Conservation (phyloP, 2,797 vertebrate genomes). For the Danionella dracula region DNA sequence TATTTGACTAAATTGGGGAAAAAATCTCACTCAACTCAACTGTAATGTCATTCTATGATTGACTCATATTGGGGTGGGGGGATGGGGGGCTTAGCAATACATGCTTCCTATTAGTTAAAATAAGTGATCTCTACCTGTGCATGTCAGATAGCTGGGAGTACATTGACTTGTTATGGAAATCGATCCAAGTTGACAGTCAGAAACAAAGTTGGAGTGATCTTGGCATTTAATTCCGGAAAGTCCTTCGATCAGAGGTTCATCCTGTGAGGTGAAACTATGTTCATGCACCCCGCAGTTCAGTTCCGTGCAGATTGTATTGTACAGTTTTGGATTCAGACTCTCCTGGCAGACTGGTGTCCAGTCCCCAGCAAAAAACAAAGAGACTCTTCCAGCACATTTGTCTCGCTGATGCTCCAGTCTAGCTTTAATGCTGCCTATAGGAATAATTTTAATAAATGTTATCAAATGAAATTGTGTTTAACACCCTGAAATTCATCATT, state of each 20-base stretch:
- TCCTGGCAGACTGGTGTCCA: constrained; percentile 25
- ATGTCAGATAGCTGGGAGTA: background rate
- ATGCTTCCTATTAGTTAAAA: too few relatives aligned
- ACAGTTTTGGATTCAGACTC: fast-evolving
- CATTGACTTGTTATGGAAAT: fast-evolving
- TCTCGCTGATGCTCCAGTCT: background rate
- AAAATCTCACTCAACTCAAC: too few relatives aligned
- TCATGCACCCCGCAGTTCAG: constrained; percentile 37
- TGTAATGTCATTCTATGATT: too few relatives aligned
- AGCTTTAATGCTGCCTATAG: constrained; percentile 49
- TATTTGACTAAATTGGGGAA: too few relatives aligned
- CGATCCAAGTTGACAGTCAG: background rate
- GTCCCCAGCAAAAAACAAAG: background rate
- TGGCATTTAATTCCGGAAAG: background rate
- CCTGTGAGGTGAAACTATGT: fast-evolving
- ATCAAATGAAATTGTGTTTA: background rate
- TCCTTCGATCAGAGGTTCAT: fast-evolving
- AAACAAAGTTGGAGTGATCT: fast-evolving
- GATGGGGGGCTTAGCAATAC: too few relatives aligned
- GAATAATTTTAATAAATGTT: background rate
- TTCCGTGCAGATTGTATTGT: constrained; percentile 39
- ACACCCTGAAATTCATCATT: background rate
- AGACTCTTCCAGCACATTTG: constrained; percentile 54
- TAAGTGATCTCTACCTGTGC: constrained; percentile 19
- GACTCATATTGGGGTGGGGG: too few relatives aligned